Evolutionary conservation across 2,797 vertebrate species (phyloP), one percentile per base, ranked within the genome.

Genomic region (Hydrolagus colliei): DNA sequence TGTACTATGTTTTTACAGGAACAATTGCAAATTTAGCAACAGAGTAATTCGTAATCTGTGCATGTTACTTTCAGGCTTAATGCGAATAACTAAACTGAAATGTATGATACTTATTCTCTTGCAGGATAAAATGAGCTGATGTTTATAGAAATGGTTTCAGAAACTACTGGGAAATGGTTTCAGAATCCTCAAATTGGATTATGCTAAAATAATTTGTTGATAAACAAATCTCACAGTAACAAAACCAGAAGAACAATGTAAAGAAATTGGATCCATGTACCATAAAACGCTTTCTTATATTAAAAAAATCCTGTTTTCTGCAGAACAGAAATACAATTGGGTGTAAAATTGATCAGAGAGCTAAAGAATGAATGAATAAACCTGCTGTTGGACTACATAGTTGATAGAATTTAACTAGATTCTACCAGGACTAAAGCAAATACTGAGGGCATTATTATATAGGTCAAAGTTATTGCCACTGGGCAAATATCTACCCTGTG

Each of bases 91-190:
- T 35, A 11, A 16, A 84, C 20, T 84, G 18, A 16, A 41, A 71
- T 84, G 71, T 82, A 67, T 18, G 65, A 20, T 82, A 52, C 41
- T 61, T 11, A 77, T 84, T 80, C 13, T 35, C 11, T 84, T 35
- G 41, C 14, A 68, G 16, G 20, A 35, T 11, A 71, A 52, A 18
- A n/a, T 84, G 13, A 14, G 32, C 32, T 18, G 71, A 35, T 82
- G 18, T 82, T 32, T 67, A 32, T 67, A 67, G 27, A 67, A 35
- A 10, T 77, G 75, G 63, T 16, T 82, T 22, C 62, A 62, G 65
- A 32, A 71, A 52, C 71, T 27, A 16, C 76, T 78, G 11, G 20
- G 41, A 52, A 52, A 52, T 67, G 65, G n/a, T 68, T 35, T 35
- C 35, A 67, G 63, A 67, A 35, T 65, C 35, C 63, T 20, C 35